Percentiles rank a stretch among this genome's conserved stretches.
Conservation (phyloP, 2,797 vertebrate species). For the Carapus acus region DNA sequence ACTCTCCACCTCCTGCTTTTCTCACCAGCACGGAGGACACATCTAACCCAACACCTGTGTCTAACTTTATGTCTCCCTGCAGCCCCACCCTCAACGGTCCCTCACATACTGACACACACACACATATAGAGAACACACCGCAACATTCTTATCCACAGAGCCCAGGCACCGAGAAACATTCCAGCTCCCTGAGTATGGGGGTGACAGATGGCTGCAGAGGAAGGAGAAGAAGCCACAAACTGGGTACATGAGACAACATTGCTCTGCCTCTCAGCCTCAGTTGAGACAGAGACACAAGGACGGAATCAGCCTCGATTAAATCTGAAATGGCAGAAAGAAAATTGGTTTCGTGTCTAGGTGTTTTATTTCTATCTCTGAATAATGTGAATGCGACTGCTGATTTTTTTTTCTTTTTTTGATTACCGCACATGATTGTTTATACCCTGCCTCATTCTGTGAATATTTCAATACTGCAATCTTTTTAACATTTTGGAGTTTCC, state of each 20-base stretch:
- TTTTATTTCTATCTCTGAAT: too few relatives aligned
- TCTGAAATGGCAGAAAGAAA: neutral
- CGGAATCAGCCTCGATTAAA: neutral
- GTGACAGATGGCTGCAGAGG: slow-evolving; percentile 22
- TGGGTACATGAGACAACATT: slow-evolving; percentile 1
- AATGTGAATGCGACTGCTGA: too few relatives aligned
- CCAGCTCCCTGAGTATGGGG: slow-evolving; percentile 33
- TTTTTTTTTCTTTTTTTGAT: too few relatives aligned
- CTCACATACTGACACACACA: too few relatives aligned
- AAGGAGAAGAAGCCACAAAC: slow-evolving; percentile 19
- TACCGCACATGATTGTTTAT: too few relatives aligned
- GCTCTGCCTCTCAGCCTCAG: slow-evolving; percentile 18
- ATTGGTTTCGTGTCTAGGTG: neutral
- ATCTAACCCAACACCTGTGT: slow-evolving; percentile 1
- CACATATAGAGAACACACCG: slow-evolving; percentile 10
- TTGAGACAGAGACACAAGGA: slow-evolving; percentile 8
- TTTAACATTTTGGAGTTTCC: too few relatives aligned
- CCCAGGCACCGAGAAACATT: slow-evolving; percentile 24
- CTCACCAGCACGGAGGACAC: slow-evolving; percentile 5
- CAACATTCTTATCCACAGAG: slow-evolving; percentile 15
- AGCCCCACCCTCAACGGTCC: neutral
- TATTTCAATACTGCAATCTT: neutral
- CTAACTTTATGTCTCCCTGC: slow-evolving; percentile 2
- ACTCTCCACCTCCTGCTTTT: slow-evolving; percentile 17
- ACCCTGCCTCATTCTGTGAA: neutral